These are phyloP conservation scores for Drosophila cardini DNA, from an alignment of 1,140 invertebrate species.

Conservation along the genomic window DNA sequence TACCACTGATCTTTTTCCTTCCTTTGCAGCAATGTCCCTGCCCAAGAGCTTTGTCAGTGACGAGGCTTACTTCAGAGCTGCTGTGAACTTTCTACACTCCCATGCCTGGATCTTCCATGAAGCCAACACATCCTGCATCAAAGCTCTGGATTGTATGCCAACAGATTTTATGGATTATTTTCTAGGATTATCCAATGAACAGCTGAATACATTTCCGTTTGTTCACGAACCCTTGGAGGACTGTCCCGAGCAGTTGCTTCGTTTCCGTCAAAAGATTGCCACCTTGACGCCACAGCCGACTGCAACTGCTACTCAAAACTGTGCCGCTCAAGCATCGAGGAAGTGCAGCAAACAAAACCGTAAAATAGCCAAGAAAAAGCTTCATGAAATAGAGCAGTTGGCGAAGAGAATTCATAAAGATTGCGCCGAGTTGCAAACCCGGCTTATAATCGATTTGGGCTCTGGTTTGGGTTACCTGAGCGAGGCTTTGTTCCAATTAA, in stretches of 20 bases:
- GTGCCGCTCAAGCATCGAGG: slow-evolving; percentile 69
- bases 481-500: slow-evolving; percentile 87
- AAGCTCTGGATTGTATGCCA: slow-evolving; percentile 86
- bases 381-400: slow-evolving; percentile 89
- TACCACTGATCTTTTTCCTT: not conserved
- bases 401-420: slow-evolving; percentile 86
- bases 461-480: slow-evolving; percentile 93
- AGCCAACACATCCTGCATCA: slow-evolving; percentile 88
- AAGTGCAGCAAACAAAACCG: slow-evolving; percentile 68
- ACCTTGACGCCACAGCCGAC: slow-evolving; percentile 63
- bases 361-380: slow-evolving; percentile 87
- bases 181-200: slow-evolving; percentile 81
- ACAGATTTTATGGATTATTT: slow-evolving; percentile 85
- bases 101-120: slow-evolving; percentile 89
- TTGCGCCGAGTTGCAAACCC: slow-evolving; percentile 83
- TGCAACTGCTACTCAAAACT: not conserved
- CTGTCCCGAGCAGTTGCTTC: slow-evolving; percentile 24
- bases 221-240: slow-evolving; percentile 29
- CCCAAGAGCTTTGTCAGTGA: slow-evolving; percentile 49
- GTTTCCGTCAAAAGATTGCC: slow-evolving; percentile 45
- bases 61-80: slow-evolving; percentile 86
- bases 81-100: slow-evolving; percentile 86
- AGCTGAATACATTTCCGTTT: slow-evolving; percentile 75
- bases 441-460: slow-evolving; percentile 91
- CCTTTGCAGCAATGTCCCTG: slow-evolving; percentile 64